Conservation (phyloP, 2,888 invertebrate genomes). For the Acanthosepion pharaonis region DNA sequence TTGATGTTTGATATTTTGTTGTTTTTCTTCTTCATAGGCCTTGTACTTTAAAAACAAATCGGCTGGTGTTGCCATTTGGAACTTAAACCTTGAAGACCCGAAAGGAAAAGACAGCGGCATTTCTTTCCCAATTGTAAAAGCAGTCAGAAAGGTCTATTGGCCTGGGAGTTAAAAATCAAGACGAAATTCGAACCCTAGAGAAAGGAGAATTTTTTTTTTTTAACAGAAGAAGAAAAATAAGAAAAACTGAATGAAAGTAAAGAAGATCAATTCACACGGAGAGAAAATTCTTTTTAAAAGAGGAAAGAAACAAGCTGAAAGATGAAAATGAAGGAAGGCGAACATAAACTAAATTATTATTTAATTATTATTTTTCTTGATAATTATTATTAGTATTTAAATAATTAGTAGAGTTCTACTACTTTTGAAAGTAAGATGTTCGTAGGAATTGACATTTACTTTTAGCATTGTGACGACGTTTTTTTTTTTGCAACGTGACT, state of each 20-base stretch:
- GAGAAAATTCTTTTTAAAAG: no score
- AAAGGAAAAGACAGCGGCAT: conserved; percentile 12
- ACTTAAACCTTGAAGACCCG: background rate
- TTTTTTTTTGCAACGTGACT: no score
- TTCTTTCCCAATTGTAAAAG: background rate
- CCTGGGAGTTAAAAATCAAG: background rate
- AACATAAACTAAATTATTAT: no score
- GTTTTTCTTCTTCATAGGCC: background rate
- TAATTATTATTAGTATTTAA: no score
- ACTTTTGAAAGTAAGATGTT: no score
- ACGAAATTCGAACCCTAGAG: background rate
- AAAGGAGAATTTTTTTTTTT: background rate
- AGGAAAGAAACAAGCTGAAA: no score
- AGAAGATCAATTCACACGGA: no score
- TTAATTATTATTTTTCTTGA: no score
- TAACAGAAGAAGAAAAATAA: background rate
- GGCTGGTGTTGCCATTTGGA: conserved; percentile 35
- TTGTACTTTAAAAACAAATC: background rate
- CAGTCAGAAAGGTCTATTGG: background rate
- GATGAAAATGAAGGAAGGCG: no score
- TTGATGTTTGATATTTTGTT: background rate
- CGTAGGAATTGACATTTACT: no score
- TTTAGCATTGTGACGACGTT: no score
- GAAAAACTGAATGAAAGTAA: background rate
- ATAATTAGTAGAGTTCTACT: no score